A percentile compares a stretch with the other conserved stretches of the same genome.
Conservation (phyloP, 2,113 vertebrate genomes). For the Progne subis region DNA sequence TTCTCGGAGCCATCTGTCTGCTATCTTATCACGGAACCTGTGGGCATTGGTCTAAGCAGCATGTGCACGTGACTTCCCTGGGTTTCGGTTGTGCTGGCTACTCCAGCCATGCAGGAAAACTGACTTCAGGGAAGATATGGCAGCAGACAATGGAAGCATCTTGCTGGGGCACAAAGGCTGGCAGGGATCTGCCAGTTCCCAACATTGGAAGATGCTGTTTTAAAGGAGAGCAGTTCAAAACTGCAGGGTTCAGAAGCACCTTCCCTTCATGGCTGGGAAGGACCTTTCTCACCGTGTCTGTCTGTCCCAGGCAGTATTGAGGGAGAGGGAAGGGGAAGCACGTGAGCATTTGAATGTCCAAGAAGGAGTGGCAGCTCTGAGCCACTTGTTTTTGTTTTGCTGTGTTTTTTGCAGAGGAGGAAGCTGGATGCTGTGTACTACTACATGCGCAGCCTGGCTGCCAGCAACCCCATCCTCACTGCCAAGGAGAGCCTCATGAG, state of each 20-base stretch:
- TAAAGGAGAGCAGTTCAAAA: not conserved
- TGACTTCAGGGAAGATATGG: not conserved
- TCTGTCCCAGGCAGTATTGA: not conserved
- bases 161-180: not conserved
- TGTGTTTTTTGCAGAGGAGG: slow-evolving; percentile 82
- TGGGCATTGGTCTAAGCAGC: not conserved
- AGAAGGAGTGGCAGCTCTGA: not conserved
- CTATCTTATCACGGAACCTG: not conserved
- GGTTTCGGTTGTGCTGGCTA: not conserved
- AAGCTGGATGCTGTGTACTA: slow-evolving; percentile 99
- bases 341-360: not conserved
- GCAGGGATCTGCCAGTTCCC: not conserved
- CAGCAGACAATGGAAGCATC: not conserved
- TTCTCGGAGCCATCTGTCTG: not conserved
- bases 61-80: accelerated
- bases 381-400: not conserved
- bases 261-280: not conserved
- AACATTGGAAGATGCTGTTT: not conserved
- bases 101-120: not conserved
- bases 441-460: slow-evolving; percentile 98
- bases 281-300: not conserved
- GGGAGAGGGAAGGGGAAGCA: not conserved
- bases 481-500: slow-evolving; percentile 98
- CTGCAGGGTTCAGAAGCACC: not conserved
- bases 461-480: slow-evolving; percentile 97